These are phyloP conservation scores for Neostethus bicornis DNA, from an alignment of 2,797 vertebrate species.

Conservation along the genomic window DNA sequence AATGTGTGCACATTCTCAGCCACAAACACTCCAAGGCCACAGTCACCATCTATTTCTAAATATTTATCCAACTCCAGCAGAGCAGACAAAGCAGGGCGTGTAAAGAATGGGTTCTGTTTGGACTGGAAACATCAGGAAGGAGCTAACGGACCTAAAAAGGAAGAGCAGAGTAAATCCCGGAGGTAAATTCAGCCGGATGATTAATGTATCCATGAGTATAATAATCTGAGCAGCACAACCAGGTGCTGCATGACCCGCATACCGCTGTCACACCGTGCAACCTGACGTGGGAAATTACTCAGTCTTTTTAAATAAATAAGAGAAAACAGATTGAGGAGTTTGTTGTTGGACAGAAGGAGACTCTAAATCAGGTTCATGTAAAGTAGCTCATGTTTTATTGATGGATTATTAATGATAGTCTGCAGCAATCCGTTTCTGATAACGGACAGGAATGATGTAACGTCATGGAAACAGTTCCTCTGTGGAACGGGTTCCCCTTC, in stretches of 20 bases:
- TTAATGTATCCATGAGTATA: conserved; percentile 1
- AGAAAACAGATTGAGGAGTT: not conserved
- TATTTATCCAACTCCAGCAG: conserved; percentile 67
- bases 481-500: not conserved
- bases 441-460: not conserved
- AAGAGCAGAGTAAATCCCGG: not conserved
- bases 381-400: not conserved
- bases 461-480: not conserved
- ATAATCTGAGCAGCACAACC: not conserved
- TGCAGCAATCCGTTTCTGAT: not conserved
- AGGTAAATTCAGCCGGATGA: conserved; percentile 2
- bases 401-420: not conserved
- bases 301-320: not conserved
- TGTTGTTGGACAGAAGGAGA: not conserved
- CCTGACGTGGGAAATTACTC: not conserved
- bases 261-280: not conserved
- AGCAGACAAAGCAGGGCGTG: conserved; percentile 69
- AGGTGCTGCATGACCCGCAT: conserved; percentile 1
- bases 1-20: conserved; percentile 53
- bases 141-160: conserved; percentile 15
- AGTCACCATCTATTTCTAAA: conserved; percentile 54
- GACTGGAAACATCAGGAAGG: conserved; percentile 29
- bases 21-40: conserved; percentile 50
- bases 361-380: not conserved
- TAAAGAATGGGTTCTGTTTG: conserved; percentile 48